Conservation (phyloP, 1,140 invertebrate genomes). For the Atta cephalotes region DNA sequence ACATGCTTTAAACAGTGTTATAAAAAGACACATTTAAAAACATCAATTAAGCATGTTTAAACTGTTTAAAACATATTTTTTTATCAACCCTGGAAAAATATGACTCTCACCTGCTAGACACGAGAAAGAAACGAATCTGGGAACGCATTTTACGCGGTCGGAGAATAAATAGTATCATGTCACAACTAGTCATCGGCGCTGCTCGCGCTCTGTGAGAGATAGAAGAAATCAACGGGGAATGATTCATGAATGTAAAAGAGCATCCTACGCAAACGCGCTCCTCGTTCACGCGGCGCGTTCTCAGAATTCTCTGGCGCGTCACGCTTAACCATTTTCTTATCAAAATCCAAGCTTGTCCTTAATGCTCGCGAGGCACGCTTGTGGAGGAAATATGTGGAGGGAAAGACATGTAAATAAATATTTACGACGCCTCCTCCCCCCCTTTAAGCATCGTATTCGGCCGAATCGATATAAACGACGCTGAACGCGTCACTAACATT, state of each 20-base stretch:
- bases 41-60: too few species aligned
- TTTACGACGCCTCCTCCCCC: neutral
- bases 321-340: slow-evolving; percentile 17
- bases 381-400: too few species aligned
- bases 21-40: too few species aligned
- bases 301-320: neutral
- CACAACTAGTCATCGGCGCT: slow-evolving; percentile 54
- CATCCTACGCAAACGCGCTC: slow-evolving; percentile 30
- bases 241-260: slow-evolving; percentile 55
- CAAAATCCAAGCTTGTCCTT: slow-evolving; percentile 20
- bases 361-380: slow-evolving; percentile 5
- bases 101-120: slow-evolving; percentile 1
- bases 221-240: slow-evolving; percentile 33
- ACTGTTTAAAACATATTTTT: too few species aligned
- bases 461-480: slow-evolving; percentile 40
- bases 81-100: neutral
- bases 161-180: slow-evolving; percentile 36
- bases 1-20: too few species aligned
- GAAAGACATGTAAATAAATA: slow-evolving; percentile 40
- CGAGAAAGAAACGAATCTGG: neutral
- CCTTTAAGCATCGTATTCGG: neutral
- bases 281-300: slow-evolving; percentile 1
- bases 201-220: slow-evolving; percentile 12
- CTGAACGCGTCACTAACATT: slow-evolving; percentile 5
- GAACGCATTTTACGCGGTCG: slow-evolving; percentile 4